Evolutionary conservation across 2,888 invertebrate genomes (phyloP).

Genomic region (Lissocephala sabroskyi): DNA sequence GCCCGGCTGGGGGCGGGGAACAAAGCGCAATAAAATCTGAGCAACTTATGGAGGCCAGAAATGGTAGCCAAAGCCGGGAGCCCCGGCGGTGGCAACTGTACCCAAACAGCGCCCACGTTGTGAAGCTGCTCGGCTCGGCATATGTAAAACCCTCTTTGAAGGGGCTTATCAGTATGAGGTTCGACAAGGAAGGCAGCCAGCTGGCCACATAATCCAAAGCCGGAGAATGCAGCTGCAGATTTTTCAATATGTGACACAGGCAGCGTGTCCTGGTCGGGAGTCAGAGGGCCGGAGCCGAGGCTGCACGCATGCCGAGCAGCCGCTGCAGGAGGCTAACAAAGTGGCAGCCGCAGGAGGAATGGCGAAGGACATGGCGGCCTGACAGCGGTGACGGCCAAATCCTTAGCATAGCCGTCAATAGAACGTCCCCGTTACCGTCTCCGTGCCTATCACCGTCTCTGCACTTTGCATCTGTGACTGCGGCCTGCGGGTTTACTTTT

Average conservation of each 20-base stretch:
- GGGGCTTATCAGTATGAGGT: constrained; percentile 48
- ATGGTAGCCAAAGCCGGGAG: too few species aligned
- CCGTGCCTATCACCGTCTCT: not conserved
- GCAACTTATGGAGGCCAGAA: constrained; percentile 6
- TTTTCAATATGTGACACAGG: constrained; percentile 60
- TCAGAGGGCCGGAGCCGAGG: constrained; percentile 11
- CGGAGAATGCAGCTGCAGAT: constrained; percentile 40
- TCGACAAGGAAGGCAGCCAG: constrained; percentile 27
- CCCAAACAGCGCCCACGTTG: not conserved
- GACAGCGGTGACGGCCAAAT: constrained; percentile 38
- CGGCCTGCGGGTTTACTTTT: constrained; percentile 33
- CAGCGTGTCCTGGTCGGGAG: constrained; percentile 9
- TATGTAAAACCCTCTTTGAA: constrained; percentile 58
- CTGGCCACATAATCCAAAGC: constrained; percentile 24
- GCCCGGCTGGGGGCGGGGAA: constrained; percentile 1
- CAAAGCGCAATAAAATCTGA: constrained; percentile 53
- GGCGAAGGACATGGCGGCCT: constrained; percentile 29
- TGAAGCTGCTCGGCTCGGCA: constrained; percentile 27
- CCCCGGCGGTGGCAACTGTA: not conserved
- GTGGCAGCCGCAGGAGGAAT: not conserved
- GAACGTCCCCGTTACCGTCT: not conserved
- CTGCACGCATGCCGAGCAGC: constrained; percentile 15
- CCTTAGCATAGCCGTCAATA: constrained; percentile 32
- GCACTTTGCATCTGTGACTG: constrained; percentile 23
- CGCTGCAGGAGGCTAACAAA: not conserved